These are phyloP conservation scores for Petrocephalus microphthalmus DNA, from an alignment of 2,113 vertebrate species.

Conservation along the genomic window DNA sequence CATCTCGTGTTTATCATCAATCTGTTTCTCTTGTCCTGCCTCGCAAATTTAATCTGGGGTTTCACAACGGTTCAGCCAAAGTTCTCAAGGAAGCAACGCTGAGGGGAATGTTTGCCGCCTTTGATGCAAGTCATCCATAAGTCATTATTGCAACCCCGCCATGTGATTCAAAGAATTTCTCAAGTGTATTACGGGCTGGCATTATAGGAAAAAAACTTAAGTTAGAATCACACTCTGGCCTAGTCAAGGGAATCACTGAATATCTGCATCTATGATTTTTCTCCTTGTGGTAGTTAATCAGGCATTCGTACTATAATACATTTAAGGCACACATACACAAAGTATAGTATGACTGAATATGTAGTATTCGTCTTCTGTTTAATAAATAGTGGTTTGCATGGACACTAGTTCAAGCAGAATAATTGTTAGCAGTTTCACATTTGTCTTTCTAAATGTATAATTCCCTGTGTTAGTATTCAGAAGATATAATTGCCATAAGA, in stretches of 20 bases:
- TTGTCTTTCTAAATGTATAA: background rate
- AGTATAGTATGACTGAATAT: background rate
- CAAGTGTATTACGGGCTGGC: conserved; percentile 37
- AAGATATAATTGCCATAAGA: background rate
- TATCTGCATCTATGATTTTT: background rate
- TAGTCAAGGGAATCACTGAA: background rate
- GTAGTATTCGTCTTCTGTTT: background rate
- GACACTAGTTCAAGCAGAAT: background rate
- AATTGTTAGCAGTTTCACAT: background rate
- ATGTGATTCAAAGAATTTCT: conserved; percentile 53
- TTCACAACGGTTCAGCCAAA: conserved; percentile 20
- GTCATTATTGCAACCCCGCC: conserved; percentile 48
- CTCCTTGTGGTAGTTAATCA: background rate
- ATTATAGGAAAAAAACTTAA: background rate
- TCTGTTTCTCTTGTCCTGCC: conserved; percentile 19
- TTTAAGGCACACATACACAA: background rate
- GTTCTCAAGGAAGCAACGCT: conserved; percentile 40
- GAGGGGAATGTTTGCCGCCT: conserved; percentile 42
- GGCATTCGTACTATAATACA: background rate
- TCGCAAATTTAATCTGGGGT: conserved; percentile 16
- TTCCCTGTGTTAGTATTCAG: background rate
- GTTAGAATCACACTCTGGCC: background rate
- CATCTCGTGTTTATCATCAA: background rate
- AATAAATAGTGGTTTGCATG: background rate
- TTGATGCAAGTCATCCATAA: conserved; percentile 54